These are phyloP conservation scores for Dipodomys merriami DNA, from an alignment of 2,113 vertebrate genomes.

Conservation along the genomic window DNA sequence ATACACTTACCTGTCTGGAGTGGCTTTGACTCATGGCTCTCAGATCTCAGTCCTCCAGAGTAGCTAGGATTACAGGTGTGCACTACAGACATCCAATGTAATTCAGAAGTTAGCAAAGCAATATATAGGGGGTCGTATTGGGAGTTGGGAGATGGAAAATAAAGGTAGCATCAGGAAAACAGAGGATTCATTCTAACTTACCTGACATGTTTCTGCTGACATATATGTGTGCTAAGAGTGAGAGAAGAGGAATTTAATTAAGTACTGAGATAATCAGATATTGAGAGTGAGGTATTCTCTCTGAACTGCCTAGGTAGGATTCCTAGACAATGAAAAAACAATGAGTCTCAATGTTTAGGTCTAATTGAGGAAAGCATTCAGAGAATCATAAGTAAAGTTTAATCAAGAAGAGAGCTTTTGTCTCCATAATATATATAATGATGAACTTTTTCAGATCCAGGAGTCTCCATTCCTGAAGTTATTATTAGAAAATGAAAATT, in stretches of 20 bases:
- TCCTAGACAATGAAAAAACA: not conserved
- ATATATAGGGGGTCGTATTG: not conserved
- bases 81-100: no score
- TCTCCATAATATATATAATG: not conserved
- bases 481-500: not conserved
- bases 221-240: not conserved
- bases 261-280: not conserved
- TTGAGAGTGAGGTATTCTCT: not conserved
- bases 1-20: no score
- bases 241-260: not conserved
- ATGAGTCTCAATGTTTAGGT: not conserved
- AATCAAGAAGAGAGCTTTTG: not conserved
- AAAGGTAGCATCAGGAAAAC: not conserved
- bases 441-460: not conserved
- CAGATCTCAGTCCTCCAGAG: no score
- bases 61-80: no score
- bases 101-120: not conserved
- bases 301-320: not conserved
- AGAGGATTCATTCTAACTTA: not conserved
- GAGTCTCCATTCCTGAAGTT: not conserved
- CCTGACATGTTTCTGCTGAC: not conserved
- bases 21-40: no score
- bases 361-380: not conserved
- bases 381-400: not conserved
- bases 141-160: not conserved